Percentiles rank a stretch among this genome's conserved stretches.
phyloP scores from a whole-genome alignment of 2,113 vertebrate species.

The Varanus komodoensis region DNA sequence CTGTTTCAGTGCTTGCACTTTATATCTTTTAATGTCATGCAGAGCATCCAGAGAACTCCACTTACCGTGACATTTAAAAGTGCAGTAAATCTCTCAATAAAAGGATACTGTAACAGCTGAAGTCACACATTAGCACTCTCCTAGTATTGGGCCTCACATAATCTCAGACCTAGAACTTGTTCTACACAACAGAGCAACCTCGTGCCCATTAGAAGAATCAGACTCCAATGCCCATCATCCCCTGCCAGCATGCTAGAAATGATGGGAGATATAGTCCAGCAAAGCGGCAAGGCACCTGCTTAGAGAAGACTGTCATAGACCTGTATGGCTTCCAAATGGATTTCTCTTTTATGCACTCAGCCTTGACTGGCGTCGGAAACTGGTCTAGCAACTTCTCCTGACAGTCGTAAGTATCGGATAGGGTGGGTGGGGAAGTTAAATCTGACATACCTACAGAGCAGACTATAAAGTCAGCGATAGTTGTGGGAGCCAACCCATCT shows the following conservation, averaged over 20 bases:
- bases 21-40: too few relatives aligned
- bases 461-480: accelerated
- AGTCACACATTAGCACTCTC: background rate
- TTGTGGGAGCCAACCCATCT: background rate
- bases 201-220: too few relatives aligned
- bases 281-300: background rate
- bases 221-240: too few relatives aligned
- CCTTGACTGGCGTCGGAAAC: conserved; percentile 42
- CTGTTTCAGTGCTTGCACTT: too few relatives aligned
- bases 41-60: too few relatives aligned
- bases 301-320: background rate
- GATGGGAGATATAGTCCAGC: too few relatives aligned
- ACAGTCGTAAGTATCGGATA: background rate
- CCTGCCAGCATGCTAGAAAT: too few relatives aligned
- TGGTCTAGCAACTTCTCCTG: background rate
- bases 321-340: conserved; percentile 45
- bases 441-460: conserved; percentile 6
- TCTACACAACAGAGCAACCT: conserved; percentile 36
- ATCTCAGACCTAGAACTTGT: conserved; percentile 40
- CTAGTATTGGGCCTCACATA: background rate
- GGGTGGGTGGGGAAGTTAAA: conserved; percentile 16
- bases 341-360: conserved; percentile 22
- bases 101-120: background rate
- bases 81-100: too few relatives aligned
- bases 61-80: too few relatives aligned